phyloP scores from a whole-genome alignment of 1,140 invertebrate genomes.

The Pseudomyrmex dendroicus region DNA sequence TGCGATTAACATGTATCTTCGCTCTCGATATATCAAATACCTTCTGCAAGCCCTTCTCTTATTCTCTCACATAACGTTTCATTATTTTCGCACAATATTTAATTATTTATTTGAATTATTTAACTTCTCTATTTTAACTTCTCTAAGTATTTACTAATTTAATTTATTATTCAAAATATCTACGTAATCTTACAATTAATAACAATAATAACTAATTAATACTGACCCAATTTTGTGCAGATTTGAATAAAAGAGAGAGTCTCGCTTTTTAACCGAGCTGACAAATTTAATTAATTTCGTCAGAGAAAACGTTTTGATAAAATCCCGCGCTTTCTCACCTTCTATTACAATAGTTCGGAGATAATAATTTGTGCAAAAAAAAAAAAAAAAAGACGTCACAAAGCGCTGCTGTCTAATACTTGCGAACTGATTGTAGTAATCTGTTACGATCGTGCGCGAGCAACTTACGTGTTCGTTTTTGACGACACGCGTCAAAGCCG shows the following conservation, averaged over 20 bases:
- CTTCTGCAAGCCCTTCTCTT: no score
- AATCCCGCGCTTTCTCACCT: background rate
- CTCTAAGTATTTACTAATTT: background rate
- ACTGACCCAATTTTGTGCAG: background rate
- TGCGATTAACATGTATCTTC: no score
- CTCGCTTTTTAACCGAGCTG: background rate
- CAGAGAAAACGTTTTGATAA: conserved; percentile 6
- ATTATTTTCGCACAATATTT: conserved; percentile 27
- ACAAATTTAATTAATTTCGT: conserved; percentile 15
- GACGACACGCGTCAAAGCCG: background rate
- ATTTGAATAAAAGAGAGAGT: conserved; percentile 4
- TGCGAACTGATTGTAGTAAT: conserved; percentile 11
- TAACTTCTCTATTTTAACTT: conserved; percentile 28
- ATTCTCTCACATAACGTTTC: background rate
- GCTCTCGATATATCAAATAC: no score
- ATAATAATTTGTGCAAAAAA: background rate
- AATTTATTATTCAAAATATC: no score
- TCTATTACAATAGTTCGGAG: background rate
- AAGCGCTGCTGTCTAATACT: background rate
- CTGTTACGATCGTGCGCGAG: background rate
- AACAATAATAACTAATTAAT: no score
- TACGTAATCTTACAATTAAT: no score
- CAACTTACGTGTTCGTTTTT: background rate
- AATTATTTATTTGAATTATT: conserved; percentile 45
- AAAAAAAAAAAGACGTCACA: background rate